Conservation (phyloP, 2,888 invertebrate species). For the Dyspetes luteomarginatus region DNA sequence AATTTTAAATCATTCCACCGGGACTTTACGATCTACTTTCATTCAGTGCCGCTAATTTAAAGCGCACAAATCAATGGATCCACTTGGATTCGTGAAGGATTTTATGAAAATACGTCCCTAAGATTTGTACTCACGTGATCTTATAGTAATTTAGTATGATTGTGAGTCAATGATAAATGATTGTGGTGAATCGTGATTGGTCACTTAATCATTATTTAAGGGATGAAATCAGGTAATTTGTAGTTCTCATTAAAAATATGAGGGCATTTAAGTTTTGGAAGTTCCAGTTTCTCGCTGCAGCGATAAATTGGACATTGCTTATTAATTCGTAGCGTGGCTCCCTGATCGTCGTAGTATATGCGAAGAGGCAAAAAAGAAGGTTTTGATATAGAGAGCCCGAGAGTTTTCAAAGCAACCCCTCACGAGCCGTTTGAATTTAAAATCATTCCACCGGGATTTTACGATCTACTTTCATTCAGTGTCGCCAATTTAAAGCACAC, state of each 20-base stretch:
- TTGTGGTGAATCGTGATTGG: neutral
- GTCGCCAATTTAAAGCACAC: slow-evolving; percentile 32
- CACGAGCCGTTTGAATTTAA: slow-evolving; percentile 54
- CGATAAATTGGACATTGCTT: too few species aligned
- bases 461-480: slow-evolving; percentile 61
- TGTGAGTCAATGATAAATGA: neutral
- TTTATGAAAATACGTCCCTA: too few species aligned
- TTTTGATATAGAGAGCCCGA: too few species aligned
- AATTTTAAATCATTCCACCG: slow-evolving; percentile 50
- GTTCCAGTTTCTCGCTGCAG: too few species aligned
- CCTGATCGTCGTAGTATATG: too few species aligned
- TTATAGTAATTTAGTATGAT: too few species aligned
- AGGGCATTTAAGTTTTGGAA: neutral
- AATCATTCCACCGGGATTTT: slow-evolving; percentile 48
- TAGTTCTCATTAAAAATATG: neutral
- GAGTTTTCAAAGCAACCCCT: slow-evolving; percentile 51
- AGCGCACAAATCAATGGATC: slow-evolving; percentile 24
- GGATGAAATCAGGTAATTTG: neutral
- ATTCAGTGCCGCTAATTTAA: slow-evolving; percentile 38
- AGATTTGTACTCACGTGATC: too few species aligned
- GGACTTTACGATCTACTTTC: slow-evolving; percentile 62
- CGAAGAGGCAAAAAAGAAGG: too few species aligned
- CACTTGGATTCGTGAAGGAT: neutral
- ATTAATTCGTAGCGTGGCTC: too few species aligned
- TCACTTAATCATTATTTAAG: neutral